These are phyloP conservation scores for Phaonia tiefii DNA, from an alignment of 2,888 invertebrate genomes.

Conservation along the genomic window DNA sequence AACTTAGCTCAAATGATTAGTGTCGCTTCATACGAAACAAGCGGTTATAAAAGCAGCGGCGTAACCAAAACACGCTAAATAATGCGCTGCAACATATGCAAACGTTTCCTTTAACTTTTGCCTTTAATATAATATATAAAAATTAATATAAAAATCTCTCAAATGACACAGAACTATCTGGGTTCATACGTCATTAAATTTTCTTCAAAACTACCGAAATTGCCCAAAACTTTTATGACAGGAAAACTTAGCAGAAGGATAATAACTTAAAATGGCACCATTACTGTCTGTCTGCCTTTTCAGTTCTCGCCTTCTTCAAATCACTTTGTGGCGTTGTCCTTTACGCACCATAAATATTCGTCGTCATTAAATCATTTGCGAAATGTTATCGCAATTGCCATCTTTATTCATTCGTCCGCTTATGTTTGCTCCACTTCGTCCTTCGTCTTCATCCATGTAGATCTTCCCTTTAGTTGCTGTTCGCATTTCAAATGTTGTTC, in stretches of 20 bases:
- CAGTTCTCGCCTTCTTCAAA: conserved; percentile 24
- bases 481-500: neutral
- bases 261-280: conserved; percentile 5
- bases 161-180: no score
- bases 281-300: neutral
- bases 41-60: no score
- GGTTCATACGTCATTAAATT: no score
- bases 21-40: no score
- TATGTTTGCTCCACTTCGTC: conserved; percentile 26
- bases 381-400: conserved; percentile 65
- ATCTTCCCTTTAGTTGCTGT: neutral
- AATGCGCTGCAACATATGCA: no score
- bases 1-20: no score
- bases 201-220: neutral
- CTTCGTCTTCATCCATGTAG: conserved; percentile 32
- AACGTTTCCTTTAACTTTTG: no score
- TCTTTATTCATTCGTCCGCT: conserved; percentile 38
- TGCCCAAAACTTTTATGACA: neutral
- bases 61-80: no score
- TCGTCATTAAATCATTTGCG: conserved; percentile 77
- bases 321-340: conserved; percentile 64
- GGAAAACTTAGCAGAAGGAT: neutral
- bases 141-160: no score
- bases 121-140: no score
- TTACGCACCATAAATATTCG: conserved; percentile 79